Percentiles rank a stretch among this genome's conserved stretches.
These are phyloP conservation scores for Loriculus beryllinus DNA, from an alignment of 2,797 vertebrate species.

Conservation along the genomic window DNA sequence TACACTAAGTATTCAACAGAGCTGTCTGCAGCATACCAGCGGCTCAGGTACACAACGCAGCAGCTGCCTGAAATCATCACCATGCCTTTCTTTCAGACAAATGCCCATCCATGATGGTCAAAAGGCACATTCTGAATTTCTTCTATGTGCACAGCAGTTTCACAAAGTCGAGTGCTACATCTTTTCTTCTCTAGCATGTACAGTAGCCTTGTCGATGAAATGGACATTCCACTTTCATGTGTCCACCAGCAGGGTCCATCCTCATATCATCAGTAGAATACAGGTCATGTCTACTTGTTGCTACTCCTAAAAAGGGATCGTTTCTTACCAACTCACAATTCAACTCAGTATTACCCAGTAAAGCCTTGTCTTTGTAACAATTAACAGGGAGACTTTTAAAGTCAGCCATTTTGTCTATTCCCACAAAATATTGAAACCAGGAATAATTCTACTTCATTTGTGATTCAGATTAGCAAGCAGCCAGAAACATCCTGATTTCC, in stretches of 20 bases:
- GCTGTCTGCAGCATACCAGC: neutral
- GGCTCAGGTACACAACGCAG: neutral
- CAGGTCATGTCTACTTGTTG: neutral
- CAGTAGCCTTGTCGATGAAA: neutral
- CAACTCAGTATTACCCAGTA: neutral
- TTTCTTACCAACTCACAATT: neutral
- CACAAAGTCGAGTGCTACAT: neutral
- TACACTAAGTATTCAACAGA: neutral
- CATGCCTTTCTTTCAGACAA: neutral
- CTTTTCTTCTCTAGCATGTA: neutral
- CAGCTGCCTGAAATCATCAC: neutral
- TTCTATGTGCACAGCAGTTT: neutral
- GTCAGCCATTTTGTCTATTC: neutral
- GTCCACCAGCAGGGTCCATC: neutral
- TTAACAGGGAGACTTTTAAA: neutral
- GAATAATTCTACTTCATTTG: neutral
- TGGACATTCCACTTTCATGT: rapidly evolving
- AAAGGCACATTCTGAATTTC: neutral
- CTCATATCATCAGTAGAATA: neutral
- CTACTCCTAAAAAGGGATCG: neutral
- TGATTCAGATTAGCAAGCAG: neutral
- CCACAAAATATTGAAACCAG: neutral
- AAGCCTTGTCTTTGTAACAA: neutral
- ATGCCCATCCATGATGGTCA: neutral
- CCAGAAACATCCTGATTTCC: neutral